Evolutionary conservation across 2,113 vertebrate genomes (phyloP), one percentile per base, ranked within the genome.

Genomic region (Siniperca knerii): DNA sequence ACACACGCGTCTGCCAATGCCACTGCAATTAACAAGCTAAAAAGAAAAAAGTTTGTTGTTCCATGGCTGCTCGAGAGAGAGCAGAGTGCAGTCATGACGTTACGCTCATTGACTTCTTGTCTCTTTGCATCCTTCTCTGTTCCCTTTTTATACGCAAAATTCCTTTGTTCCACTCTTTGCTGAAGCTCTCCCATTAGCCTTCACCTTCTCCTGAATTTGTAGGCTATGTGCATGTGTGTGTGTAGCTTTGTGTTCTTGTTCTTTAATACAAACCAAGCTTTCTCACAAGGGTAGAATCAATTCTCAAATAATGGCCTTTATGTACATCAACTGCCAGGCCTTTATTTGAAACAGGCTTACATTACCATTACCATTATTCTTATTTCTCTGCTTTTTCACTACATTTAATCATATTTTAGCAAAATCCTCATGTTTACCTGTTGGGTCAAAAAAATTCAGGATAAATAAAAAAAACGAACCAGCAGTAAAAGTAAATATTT

Each of bases 41-140:
- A 25, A 25, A 72, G 67, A 54, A 73, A 77, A 79, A 91, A 83
- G 87, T 89, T 83, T 93, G 70, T 77, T 89, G 72, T 77, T 81
- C 52, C 3, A 0, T 8, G 29, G 48, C 52, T 75, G 82, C 48
- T 46, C 4, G 21, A 77, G 44, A 48, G 64, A 23, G 65, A 87
- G 71, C 66, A 15, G 50, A 60, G 75, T 54, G 69, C 48, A 20
- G 78, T 77, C 81, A 3, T 73, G 68, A 42, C 40, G 3, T 67
- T 78, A 4, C 4, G 4, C 82, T 87, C 55, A 37, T 81, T 66
- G 86, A 69, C 82, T 85, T 72, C 64, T 52, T 84, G 81, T 87
- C 76, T 85, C 79, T 54, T 79, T 46, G 58, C 77, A 67, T 87
- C 72, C 44, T 65, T 70, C 60, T 75, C 52, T 3, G 4, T 72